Conservation (phyloP, 2,888 invertebrate species). For the Scaeva pyrastri region DNA sequence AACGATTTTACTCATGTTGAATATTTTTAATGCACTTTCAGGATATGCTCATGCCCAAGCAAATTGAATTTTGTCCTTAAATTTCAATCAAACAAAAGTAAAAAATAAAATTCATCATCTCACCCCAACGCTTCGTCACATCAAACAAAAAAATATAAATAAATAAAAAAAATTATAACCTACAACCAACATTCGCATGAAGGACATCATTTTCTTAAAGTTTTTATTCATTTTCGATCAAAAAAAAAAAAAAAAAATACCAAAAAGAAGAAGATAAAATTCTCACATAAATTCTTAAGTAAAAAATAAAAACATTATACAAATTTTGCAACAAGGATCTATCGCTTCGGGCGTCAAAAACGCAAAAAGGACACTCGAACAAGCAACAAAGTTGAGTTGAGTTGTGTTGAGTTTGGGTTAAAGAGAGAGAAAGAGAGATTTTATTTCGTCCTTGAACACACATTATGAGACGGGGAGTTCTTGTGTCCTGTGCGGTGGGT, state of each 20-base stretch:
- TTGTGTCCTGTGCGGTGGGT: slow-evolving; percentile 43
- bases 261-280: slow-evolving; percentile 10
- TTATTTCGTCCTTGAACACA: slow-evolving; percentile 41
- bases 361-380: slow-evolving; percentile 39
- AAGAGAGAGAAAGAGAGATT: slow-evolving; percentile 11
- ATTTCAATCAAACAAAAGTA: slow-evolving; percentile 15
- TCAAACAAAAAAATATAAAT: not conserved
- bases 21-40: slow-evolving; percentile 75
- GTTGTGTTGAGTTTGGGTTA: too few relatives aligned
- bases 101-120: slow-evolving; percentile 30
- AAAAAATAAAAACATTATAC: slow-evolving; percentile 18
- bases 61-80: slow-evolving; percentile 66
- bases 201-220: slow-evolving; percentile 64
- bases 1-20: slow-evolving; percentile 66
- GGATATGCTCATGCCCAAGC: slow-evolving; percentile 59
- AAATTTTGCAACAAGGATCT: slow-evolving; percentile 22
- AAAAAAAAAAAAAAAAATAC: not conserved
- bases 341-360: not conserved
- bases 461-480: slow-evolving; percentile 63
- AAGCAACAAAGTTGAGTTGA: slow-evolving; percentile 6
- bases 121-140: slow-evolving; percentile 38
- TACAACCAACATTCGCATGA: slow-evolving; percentile 52
- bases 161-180: not conserved
- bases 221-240: slow-evolving; percentile 46
- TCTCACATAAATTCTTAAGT: slow-evolving; percentile 55